Base-by-base conservation (phyloP, 2,113 vertebrate species). In the Zosterops hypoxanthus region DNA sequence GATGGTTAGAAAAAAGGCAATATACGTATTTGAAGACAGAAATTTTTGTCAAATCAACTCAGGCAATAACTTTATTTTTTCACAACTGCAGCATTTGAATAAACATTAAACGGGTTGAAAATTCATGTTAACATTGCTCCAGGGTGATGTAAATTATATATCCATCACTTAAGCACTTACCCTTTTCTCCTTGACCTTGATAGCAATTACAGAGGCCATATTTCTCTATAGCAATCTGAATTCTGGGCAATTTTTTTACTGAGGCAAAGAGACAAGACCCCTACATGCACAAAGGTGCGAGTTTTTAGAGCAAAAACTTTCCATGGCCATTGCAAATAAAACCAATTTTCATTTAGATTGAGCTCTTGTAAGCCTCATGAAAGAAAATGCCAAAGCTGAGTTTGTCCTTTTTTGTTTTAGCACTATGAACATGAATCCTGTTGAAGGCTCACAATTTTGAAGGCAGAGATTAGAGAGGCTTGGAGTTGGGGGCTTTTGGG, bases 241-340 rank as follows among this genome's bases (percentile, higher is more conserved):
- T 64, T 72, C 59, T 72, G 68, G 86, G 64, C 63, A 46, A 29
- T 83, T 94, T 90, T 53, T 57, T 39, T 36, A 19, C 50, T 52
- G 64, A 76, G 71, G n/a, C 28, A 90, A 42, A 71, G 46, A 90
- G 52, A 44, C 10, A 57, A 55, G 6, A 26, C n/a, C 70, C 44
- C 41, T 41, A 12, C 25, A 31, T 0, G 1, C 0, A 11, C 31
- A 50, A 13, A 23, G 41, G 20, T n/a, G 22, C 0, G 3, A 56
- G 17, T 24, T 87, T 77, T 82, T 10, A 36, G 50, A 75, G 44
- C 34, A 50, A 81, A 81, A 77, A 63, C 33, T 42, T 86, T 41
- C 36, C 52, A 47, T 84, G 73, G 25, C 31, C 12, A 16, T 69
- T 77, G 50, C 44, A 78, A 55, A 59, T 66, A 66, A 81, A 63